Percentiles rank a stretch among this genome's conserved stretches.
These are phyloP conservation scores for Paratrypauchen microcephalus DNA, from an alignment of 2,797 vertebrate species.

Conservation along the genomic window DNA sequence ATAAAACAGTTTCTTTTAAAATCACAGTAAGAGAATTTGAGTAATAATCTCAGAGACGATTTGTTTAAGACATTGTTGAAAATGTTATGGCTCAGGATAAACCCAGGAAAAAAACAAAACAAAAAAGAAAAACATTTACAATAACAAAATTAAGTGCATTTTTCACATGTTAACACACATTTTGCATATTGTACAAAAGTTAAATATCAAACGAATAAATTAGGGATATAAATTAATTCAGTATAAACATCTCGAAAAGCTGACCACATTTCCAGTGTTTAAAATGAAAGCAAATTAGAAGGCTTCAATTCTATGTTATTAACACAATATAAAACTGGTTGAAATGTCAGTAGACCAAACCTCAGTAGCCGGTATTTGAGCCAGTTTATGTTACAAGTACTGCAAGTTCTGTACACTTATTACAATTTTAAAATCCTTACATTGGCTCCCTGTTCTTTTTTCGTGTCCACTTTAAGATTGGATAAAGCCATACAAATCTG, in stretches of 20 bases:
- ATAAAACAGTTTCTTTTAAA: constrained; percentile 21
- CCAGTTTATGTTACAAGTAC: neutral
- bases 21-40: constrained; percentile 27
- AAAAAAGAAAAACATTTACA: neutral
- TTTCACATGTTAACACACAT: constrained; percentile 12
- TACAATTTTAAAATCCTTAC: no score
- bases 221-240: constrained; percentile 11
- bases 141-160: constrained; percentile 10
- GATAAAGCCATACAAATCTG: no score
- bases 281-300: constrained; percentile 3
- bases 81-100: constrained; percentile 66
- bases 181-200: constrained; percentile 14
- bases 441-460: no score
- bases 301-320: neutral
- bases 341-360: constrained; percentile 1
- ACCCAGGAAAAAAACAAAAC: neutral
- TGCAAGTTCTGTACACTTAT: neutral
- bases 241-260: constrained; percentile 12
- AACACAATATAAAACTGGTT: constrained; percentile 4
- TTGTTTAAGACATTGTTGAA: constrained; percentile 46
- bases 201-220: constrained; percentile 13
- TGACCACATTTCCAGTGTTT: constrained; percentile 15
- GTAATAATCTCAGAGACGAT: constrained; percentile 35
- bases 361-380: neutral
- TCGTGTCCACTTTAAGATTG: no score